phyloP scores from a whole-genome alignment of 1,140 invertebrate species.

The Hermetia illucens region DNA sequence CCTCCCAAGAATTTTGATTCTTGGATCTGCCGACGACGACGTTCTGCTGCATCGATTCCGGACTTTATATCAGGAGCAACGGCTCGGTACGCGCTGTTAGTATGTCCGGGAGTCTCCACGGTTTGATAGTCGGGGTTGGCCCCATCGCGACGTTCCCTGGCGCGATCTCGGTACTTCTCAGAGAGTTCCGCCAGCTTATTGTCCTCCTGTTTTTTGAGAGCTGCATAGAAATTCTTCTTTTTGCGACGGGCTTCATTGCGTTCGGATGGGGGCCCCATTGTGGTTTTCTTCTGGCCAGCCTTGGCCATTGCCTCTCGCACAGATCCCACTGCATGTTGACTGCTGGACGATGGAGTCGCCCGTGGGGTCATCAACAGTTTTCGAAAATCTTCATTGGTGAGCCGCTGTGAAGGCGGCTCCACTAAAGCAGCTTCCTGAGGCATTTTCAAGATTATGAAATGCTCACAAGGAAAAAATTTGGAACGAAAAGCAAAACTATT shows the following conservation, averaged over 20 bases:
- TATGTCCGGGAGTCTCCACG: constrained; percentile 46
- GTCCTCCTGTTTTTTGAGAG: constrained; percentile 89
- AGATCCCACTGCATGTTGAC: constrained; percentile 34
- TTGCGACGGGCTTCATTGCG: constrained; percentile 60
- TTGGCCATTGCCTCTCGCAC: constrained; percentile 45
- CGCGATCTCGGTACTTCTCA: constrained; percentile 87
- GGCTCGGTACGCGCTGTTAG: constrained; percentile 68
- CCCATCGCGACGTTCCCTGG: constrained; percentile 85
- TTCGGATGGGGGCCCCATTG: constrained; percentile 35
- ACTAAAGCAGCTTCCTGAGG: not conserved
- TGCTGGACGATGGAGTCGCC: constrained; percentile 17
- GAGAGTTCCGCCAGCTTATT: constrained; percentile 91
- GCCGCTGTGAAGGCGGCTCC: constrained; percentile 44
- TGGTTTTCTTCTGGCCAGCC: constrained; percentile 30
- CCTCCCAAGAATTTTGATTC: constrained; percentile 99
- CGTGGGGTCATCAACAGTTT: constrained; percentile 91
- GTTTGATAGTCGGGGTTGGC: constrained; percentile 69
- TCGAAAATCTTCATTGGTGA: constrained; percentile 95
- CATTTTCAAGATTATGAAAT: too few relatives aligned
- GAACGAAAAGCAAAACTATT: too few relatives aligned
- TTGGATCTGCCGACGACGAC: constrained; percentile 89
- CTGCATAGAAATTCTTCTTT: constrained; percentile 85
- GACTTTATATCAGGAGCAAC: constrained; percentile 92
- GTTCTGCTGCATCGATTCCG: constrained; percentile 88
- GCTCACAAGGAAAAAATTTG: too few relatives aligned